Conservation (phyloP, 1,140 invertebrate genomes). For the Philotrypesis tridentata region DNA sequence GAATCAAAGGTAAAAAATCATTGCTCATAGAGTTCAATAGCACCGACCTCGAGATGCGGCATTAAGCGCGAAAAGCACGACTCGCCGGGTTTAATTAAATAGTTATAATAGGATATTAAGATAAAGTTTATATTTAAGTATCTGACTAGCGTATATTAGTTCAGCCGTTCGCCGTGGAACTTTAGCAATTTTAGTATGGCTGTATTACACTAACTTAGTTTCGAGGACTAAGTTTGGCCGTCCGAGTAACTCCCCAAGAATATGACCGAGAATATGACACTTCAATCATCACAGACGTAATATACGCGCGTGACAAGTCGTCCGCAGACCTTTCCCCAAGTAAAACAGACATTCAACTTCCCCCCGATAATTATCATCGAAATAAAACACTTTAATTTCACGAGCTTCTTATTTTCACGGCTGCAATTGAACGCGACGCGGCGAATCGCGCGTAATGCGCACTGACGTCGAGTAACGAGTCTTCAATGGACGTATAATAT, state of each 20-base stretch:
- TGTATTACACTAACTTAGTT: not conserved
- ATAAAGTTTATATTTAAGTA: conserved; percentile 4
- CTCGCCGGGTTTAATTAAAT: conserved; percentile 14
- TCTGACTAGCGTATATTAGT: conserved; percentile 11
- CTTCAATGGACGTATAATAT: too few relatives aligned
- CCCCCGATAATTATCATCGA: too few relatives aligned
- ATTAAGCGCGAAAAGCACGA: not conserved
- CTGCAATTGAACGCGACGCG: too few relatives aligned
- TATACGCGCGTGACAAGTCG: not conserved
- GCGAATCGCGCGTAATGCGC: too few relatives aligned
- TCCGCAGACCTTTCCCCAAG: too few relatives aligned
- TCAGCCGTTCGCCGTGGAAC: not conserved
- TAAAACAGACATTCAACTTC: too few relatives aligned
- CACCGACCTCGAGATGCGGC: too few relatives aligned
- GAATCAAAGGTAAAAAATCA: too few relatives aligned
- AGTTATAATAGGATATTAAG: not conserved
- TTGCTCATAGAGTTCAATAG: too few relatives aligned
- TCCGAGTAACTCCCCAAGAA: not conserved
- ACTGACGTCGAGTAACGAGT: too few relatives aligned
- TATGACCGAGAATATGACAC: conserved; percentile 1
- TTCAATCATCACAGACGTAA: conserved; percentile 1
- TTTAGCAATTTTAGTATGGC: not conserved
- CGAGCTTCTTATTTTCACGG: too few relatives aligned
- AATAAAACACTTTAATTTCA: too few relatives aligned
- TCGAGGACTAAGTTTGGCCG: not conserved